Conservation (phyloP, 2,888 invertebrate species). For the Idaea biselata region DNA sequence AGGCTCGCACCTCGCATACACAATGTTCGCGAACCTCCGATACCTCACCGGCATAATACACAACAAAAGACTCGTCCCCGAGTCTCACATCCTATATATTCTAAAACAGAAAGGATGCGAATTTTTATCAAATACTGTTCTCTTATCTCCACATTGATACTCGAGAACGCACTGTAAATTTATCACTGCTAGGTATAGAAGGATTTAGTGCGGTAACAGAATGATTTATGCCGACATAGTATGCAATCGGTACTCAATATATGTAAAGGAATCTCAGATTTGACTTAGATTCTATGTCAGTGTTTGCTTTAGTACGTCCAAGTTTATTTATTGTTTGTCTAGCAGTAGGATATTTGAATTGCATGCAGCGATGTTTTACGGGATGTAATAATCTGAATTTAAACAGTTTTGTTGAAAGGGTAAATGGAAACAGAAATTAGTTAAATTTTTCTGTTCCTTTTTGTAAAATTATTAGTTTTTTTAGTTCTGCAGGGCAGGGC, state of each 20-base stretch:
- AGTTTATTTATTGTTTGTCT: background rate
- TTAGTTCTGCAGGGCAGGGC: too few species aligned
- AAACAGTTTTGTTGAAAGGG: background rate
- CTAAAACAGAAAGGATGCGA: too few species aligned
- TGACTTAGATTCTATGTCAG: background rate
- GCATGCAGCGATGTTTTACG: background rate
- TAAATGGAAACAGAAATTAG: too few species aligned
- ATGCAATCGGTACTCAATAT: slow-evolving; percentile 13
- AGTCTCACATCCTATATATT: background rate
- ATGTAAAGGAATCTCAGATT: slow-evolving; percentile 3
- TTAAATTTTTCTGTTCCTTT: too few species aligned
- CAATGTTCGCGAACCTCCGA: slow-evolving; percentile 30
- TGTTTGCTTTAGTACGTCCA: background rate
- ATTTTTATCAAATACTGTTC: slow-evolving; percentile 4
- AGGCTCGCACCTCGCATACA: slow-evolving; percentile 63
- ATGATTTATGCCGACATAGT: slow-evolving; percentile 34
- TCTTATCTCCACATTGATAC: slow-evolving; percentile 28
- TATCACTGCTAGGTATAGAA: slow-evolving; percentile 36
- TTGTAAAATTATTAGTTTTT: too few species aligned
- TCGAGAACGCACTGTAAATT: slow-evolving; percentile 32
- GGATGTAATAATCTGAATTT: background rate
- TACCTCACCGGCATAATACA: slow-evolving; percentile 31
- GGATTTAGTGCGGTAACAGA: slow-evolving; percentile 40
- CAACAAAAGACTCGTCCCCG: slow-evolving; percentile 27
- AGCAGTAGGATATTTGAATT: background rate